Evolutionary conservation across 64 coral and sea anemone genomes (phyloP), one percentile per base, ranked within the genome.

Genomic region (Hydrozoanthus tunicans): DNA sequence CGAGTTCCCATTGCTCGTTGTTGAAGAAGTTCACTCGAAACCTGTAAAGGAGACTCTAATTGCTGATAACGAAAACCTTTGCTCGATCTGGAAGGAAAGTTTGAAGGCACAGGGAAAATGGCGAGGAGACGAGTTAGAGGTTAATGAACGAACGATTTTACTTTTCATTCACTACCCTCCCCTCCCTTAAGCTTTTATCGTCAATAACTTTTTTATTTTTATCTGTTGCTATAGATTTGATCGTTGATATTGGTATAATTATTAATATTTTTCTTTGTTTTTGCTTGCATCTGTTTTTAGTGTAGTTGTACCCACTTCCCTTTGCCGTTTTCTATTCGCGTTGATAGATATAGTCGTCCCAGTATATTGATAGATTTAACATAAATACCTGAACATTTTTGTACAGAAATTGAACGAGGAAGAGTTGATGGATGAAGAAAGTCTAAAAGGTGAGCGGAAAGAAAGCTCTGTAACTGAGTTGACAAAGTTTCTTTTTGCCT

Each of bases 21-120:
- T 99, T 4, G 97, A 99, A 81, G 95, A 92, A 15, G 66, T 99
- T 6, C 79, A 95, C 59, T 95, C 94, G 25, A 95, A 96, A 86
- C 91, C 97, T 32, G 79, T 99, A 0, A 99, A 95, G 67, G 92
- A 99, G 53, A 93, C 88, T 79, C 67, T 99, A 75, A 81, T 99
- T 4, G 97, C 94, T 7, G 94, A 99, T 62, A 93, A 90, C 61
- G 92, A 99, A 57, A 92, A 90, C 20, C 72, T 99, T 14, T 92
- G 92, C 60, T 64, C 93, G 27, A 72, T 99, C 9, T 94, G 95
- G 53, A 95, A 92, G 80, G 90, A 95, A 56, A 95, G 94, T 82
- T 53, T 99, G 20, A 93, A 93, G 80, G 85, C 89, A 11, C 94
- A 92, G 63, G 96, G 96, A 10, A 99, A 91, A 73, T 94, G 92